A percentile compares a stretch with the other conserved stretches of the same genome.
Conservation (phyloP, 2,797 vertebrate genomes). For the Pantherophis vulpinus region DNA sequence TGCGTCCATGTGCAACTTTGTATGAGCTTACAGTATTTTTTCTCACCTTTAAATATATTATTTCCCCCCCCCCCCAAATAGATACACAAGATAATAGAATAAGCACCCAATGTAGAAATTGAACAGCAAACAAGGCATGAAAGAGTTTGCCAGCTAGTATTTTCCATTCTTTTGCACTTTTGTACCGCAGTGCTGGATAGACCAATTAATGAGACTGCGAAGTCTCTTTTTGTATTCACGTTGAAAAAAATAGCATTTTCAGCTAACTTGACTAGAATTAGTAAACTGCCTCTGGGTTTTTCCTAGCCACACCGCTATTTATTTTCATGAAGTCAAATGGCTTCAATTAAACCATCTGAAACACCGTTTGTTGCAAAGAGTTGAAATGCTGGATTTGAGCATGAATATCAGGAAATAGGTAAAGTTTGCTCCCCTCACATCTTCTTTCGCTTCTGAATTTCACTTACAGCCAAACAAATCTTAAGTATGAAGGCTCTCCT, state of each 20-base stretch:
- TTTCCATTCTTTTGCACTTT: constrained; percentile 18
- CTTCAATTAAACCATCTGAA: neutral
- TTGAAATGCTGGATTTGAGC: neutral
- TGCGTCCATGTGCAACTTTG: constrained; percentile 15
- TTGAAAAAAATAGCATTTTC: neutral
- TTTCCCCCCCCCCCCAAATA: constrained; percentile 1
- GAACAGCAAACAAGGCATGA: constrained; percentile 24
- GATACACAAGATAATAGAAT: constrained; percentile 19
- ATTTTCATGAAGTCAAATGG: constrained; percentile 12
- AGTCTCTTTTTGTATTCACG: neutral
- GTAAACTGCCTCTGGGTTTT: neutral
- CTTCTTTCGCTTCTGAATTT: neutral
- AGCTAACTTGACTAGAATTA: constrained; percentile 18
- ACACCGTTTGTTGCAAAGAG: neutral
- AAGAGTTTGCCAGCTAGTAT: constrained; percentile 10
- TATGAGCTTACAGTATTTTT: neutral
- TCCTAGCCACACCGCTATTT: neutral
- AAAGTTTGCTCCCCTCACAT: neutral
- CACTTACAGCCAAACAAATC: neutral
- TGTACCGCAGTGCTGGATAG: constrained; percentile 11
- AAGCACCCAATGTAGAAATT: constrained; percentile 27
- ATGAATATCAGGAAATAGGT: neutral
- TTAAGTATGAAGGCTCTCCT: neutral
- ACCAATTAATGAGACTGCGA: constrained; percentile 36
- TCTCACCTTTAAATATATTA: constrained; percentile 34